These are phyloP conservation scores for Eupelmus urozonus DNA, from an alignment of 2,888 invertebrate genomes.

Conservation along the genomic window DNA sequence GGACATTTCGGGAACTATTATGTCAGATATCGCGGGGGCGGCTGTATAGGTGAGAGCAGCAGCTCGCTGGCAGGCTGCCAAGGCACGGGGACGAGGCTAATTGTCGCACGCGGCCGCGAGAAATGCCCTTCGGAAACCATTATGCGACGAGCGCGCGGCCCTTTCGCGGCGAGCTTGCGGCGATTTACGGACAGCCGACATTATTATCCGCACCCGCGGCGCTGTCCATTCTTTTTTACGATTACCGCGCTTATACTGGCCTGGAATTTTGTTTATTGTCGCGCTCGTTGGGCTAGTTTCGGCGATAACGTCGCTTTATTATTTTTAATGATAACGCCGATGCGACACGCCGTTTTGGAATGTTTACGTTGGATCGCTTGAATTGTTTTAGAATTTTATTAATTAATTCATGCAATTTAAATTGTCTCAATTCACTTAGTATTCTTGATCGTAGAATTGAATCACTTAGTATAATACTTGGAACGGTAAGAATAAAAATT, in stretches of 20 bases:
- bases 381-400: background rate
- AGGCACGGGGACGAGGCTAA: conserved; percentile 69
- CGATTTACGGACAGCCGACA: conserved; percentile 53
- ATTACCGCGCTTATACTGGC: background rate
- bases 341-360: no score
- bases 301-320: no score
- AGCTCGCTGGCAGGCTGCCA: conserved; percentile 68
- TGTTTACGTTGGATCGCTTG: no score
- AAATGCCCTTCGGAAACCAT: conserved; percentile 74
- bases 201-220: conserved; percentile 41
- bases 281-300: background rate
- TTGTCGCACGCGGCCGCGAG: conserved; percentile 73
- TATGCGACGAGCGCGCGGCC: conserved; percentile 63
- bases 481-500: conserved; percentile 7
- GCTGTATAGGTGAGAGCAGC: conserved; percentile 56
- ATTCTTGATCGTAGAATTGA: no score
- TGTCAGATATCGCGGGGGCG: conserved; percentile 54
- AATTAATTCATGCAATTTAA: no score
- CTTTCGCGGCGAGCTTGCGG: conserved; percentile 38
- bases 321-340: no score
- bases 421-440: no score
- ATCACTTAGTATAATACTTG: no score
- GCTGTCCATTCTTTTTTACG: conserved; percentile 37
- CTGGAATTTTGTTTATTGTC: conserved; percentile 25
- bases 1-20: conserved; percentile 57